Evolutionary conservation across 2,888 invertebrate genomes (phyloP).

Genomic region (Caenorhabditis sp.): DNA sequence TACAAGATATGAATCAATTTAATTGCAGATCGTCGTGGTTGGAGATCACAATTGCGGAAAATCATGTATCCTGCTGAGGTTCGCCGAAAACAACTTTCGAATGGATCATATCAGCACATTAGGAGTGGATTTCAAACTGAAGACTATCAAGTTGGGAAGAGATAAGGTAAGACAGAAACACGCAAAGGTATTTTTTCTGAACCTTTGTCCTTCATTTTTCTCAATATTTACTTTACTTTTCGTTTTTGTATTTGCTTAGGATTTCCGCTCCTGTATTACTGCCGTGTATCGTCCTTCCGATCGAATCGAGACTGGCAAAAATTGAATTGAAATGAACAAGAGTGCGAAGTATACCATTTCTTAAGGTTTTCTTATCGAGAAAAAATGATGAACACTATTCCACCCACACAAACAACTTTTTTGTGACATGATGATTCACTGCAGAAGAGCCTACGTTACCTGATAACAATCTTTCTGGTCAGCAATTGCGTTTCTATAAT

Average conservation of each 20-base stretch:
- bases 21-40: conserved; percentile 77
- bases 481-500: conserved; percentile 28
- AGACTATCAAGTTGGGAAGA: conserved; percentile 83
- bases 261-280: conserved; percentile 57
- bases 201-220: conserved; percentile 42
- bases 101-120: conserved; percentile 82
- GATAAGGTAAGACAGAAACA: conserved; percentile 77
- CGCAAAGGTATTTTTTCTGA: conserved; percentile 24
- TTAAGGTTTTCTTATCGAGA: conserved; percentile 3
- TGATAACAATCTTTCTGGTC: conserved; percentile 59
- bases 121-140: conserved; percentile 83
- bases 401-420: conserved; percentile 32
- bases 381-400: background rate
- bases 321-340: background rate
- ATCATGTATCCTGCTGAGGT: conserved; percentile 83
- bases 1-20: conserved; percentile 43
- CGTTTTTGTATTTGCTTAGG: conserved; percentile 41
- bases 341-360: background rate
- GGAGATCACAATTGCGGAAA: conserved; percentile 84
- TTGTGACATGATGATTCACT: conserved; percentile 29
- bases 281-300: conserved; percentile 35
- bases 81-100: conserved; percentile 82
- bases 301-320: conserved; percentile 18
- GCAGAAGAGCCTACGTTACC: conserved; percentile 8
- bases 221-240: conserved; percentile 39